Conservation (phyloP, 2,888 invertebrate genomes). For the Oscheius sp. region DNA sequence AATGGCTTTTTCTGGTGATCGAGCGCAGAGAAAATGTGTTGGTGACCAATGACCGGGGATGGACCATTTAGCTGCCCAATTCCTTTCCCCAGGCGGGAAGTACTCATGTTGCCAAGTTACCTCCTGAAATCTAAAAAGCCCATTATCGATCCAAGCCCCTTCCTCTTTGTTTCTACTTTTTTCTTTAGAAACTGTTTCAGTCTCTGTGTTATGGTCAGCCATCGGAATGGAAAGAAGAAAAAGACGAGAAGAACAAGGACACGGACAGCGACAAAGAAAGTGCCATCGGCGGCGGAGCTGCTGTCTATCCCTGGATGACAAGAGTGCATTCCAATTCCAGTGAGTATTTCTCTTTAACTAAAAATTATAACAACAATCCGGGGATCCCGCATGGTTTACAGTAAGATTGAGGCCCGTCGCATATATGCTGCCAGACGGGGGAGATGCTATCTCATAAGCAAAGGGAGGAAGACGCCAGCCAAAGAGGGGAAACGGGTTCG, state of each 20-base stretch:
- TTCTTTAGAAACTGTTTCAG: conserved; percentile 39
- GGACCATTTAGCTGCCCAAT: too few relatives aligned
- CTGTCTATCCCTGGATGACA: conserved; percentile 73
- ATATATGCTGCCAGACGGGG: background rate
- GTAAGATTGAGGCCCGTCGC: background rate
- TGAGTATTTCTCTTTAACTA: conserved; percentile 16
- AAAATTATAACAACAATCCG: background rate
- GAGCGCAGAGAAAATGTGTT: too few relatives aligned
- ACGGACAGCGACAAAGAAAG: conserved; percentile 48
- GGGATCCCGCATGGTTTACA: background rate
- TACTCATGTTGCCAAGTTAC: too few relatives aligned
- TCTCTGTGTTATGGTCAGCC: conserved; percentile 45
- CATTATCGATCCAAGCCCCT: too few relatives aligned
- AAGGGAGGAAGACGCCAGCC: too few relatives aligned
- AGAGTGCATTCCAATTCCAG: conserved; percentile 70
- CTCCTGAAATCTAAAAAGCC: too few relatives aligned
- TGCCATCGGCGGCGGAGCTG: conserved; percentile 47
- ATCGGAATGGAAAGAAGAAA: conserved; percentile 52
- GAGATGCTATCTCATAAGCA: background rate
- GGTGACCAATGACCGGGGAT: too few relatives aligned
- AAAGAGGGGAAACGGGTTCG: background rate
- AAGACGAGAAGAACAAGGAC: conserved; percentile 50
- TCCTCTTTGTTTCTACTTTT: background rate
- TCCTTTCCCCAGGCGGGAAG: too few relatives aligned
- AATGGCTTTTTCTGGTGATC: too few relatives aligned